Percentiles rank a stretch among this genome's conserved stretches.
phyloP scores from a whole-genome alignment of 2,113 vertebrate species.

The Ictalurus punctatus region DNA sequence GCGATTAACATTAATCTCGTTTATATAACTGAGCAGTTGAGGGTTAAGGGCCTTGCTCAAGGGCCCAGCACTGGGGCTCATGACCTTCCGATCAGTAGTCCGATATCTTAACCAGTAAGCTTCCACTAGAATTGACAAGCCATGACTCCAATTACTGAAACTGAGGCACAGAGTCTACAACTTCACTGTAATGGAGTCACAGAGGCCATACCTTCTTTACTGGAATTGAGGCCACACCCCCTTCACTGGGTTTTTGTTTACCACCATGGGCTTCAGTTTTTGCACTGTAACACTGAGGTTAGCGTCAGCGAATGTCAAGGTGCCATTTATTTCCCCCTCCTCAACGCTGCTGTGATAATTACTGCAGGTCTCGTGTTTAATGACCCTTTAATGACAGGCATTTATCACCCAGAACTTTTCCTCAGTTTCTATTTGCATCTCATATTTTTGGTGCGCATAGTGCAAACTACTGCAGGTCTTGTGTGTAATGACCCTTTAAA shows the following conservation, averaged over 20 bases:
- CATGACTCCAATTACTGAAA: neutral
- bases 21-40: no score
- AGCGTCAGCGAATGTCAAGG: neutral
- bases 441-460: neutral
- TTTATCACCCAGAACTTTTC: constrained; percentile 4
- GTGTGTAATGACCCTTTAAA: constrained; percentile 29
- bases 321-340: neutral
- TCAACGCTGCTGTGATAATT: neutral
- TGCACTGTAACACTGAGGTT: neutral
- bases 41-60: no score
- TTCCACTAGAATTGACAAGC: neutral
- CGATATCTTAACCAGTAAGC: no score
- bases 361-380: constrained; percentile 15
- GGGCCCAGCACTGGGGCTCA: no score
- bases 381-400: constrained; percentile 11
- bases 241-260: neutral
- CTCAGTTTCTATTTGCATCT: neutral
- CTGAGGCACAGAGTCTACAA: no score
- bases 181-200: neutral
- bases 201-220: neutral
- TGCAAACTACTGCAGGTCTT: constrained; percentile 1
- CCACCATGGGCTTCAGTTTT: neutral
- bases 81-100: no score
- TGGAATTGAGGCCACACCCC: neutral
- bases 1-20: no score